Evolutionary conservation across 1,140 invertebrate species (phyloP), one percentile per base, ranked within the genome.

Genomic region (Saxidomus purpurata): DNA sequence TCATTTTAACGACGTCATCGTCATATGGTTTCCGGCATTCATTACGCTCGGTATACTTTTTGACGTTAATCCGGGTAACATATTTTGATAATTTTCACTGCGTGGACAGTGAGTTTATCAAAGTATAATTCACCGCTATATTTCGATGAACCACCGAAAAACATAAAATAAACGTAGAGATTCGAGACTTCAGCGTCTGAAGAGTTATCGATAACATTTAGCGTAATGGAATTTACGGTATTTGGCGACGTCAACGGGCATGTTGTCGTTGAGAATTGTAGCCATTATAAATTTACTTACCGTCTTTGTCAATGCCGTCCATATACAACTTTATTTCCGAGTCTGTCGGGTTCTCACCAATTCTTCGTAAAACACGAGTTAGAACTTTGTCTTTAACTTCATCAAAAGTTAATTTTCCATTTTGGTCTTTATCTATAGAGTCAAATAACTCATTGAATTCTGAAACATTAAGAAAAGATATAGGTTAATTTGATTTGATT

Each of bases 331-430:
- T 36, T 19, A 81, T 61, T n/a, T 81, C 79, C 6, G 31, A 15
- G 28, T 81, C 79, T 63, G 52, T 81, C 8, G 79, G 79, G 34
- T 63, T 61, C 19, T 59, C 25, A 13, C 34, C 55, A 31, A 81
- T 38, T 36, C 28, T 31, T 38, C 59, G 47, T 36, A 63, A 36
- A 63, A 25, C 28, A 34, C 15, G 6, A 4, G 8, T 38, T 25
- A 81, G 22, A 9, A 59, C 31, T 43, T 28, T 22, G 1, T 25
- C 52, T 81, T 81, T 81, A 4, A 81, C 59, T n/a, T 81, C 79
- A 25, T 81, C 55, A 59, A 81, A 81, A 8, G 79, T 81, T 15
- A 81, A 31, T 8, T 61, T 38, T 61, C 79, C 79, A 63, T 81
- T 81, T 19, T 25, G 8, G 17, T 81, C 79, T 4, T 3, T 61